Conservation (phyloP, 2,797 vertebrate genomes). For the Streptopelia turtur region DNA sequence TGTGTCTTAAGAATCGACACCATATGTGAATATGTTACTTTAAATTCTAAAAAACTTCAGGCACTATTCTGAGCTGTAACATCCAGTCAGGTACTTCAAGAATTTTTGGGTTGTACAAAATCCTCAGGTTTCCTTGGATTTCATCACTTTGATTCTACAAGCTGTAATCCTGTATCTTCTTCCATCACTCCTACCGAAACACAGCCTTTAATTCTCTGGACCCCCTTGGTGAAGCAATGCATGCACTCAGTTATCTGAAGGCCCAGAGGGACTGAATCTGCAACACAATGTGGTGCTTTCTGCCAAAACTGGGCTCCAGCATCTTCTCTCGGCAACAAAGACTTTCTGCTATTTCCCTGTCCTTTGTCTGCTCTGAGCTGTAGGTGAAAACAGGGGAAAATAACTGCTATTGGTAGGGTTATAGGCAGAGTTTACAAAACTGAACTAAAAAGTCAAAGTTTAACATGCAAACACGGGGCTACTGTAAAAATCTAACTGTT, state of each 20-base stretch:
- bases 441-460: background rate
- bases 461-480: background rate
- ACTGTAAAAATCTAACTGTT: background rate
- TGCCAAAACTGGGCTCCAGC: background rate
- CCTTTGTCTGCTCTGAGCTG: background rate
- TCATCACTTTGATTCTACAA: background rate
- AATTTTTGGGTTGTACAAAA: background rate
- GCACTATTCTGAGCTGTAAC: background rate
- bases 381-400: background rate
- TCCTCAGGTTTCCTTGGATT: background rate
- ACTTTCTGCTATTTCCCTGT: background rate
- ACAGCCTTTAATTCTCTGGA: background rate
- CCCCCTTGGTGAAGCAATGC: background rate
- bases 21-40: background rate
- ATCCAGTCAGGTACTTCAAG: background rate
- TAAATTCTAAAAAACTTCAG: background rate
- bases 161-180: background rate
- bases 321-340: background rate
- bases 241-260: background rate
- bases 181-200: background rate
- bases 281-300: background rate
- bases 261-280: background rate
- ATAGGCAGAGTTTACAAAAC: background rate
- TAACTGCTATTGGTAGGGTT: background rate
- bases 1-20: background rate